Evolutionary conservation across 1,140 invertebrate species (phyloP), one percentile per base, ranked within the genome.

Genomic region (Ostrea denselamellosa): DNA sequence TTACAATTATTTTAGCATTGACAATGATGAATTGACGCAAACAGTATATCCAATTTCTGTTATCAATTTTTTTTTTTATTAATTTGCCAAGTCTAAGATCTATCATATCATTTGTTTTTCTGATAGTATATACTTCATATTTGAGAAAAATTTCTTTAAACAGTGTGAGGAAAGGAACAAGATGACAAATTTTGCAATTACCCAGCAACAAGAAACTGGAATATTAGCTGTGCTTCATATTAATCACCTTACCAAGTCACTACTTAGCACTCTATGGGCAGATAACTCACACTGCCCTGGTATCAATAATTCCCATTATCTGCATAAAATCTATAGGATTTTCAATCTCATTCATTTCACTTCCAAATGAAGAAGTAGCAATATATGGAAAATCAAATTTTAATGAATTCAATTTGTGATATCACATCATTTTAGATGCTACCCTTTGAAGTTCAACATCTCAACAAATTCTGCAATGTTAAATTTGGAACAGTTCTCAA

Each of bases 1-100:
- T 77, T 77, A 77, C 68, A 77, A 77, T 77, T 77, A 77, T 77
- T 77, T 77, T 77, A 77, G 68, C 68, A 77, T 77, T 77, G 68
- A 77, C 68, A 77, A 77, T 77, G 68, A 77, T 77, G 68, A 77
- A 77, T 77, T 77, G 68, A 77, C 68, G 68, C 68, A 77, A 77
- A 77, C 68, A 77, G 68, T 77, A 77, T 77, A 77, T 77, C 68
- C 68, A 77, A 77, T 77, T 77, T 77, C 68, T 77, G 68, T 77
- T 25, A 77, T 77, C 68, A 77, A 77, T 77, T 77, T 77, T 77
- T 77, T 77, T 77, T 77, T 77, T 14, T 77, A 77, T 77, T 77
- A 77, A 77, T 77, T 77, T 77, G 68, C 68, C 68, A 77, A 77
- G 68, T 77, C 68, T 77, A 77, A 77, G 25, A 77, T 77, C 68